Conservation (phyloP, 2,797 vertebrate genomes). For the Melanogrammus aeglefinus region DNA sequence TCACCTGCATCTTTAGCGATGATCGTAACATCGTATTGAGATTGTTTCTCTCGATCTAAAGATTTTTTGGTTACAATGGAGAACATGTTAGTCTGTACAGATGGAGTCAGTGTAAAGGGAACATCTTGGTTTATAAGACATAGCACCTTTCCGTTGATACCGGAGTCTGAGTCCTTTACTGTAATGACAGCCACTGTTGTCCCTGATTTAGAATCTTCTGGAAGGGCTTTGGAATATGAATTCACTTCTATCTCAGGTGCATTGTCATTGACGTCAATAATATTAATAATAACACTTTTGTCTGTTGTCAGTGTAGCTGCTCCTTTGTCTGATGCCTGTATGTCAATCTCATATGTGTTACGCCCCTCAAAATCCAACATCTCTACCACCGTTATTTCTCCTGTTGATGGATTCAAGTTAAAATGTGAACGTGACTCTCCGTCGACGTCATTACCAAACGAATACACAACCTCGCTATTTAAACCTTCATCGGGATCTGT, state of each 20-base stretch:
- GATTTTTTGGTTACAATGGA: slow-evolving; percentile 38
- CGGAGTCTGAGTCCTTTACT: slow-evolving; percentile 58
- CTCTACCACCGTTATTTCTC: background rate
- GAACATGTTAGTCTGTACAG: slow-evolving; percentile 50
- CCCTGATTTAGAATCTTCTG: slow-evolving; percentile 62
- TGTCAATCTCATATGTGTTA: slow-evolving; percentile 6
- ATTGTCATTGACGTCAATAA: slow-evolving; percentile 65
- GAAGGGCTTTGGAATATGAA: slow-evolving; percentile 62
- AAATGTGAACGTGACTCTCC: background rate
- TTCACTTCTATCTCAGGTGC: slow-evolving; percentile 70
- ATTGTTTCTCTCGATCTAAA: slow-evolving; percentile 55
- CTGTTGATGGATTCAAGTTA: background rate
- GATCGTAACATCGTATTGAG: slow-evolving; percentile 42
- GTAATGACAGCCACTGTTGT: slow-evolving; percentile 61
- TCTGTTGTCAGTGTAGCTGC: slow-evolving; percentile 13
- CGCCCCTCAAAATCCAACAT: background rate
- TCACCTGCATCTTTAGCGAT: slow-evolving; percentile 55
- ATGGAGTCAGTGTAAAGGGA: slow-evolving; percentile 51
- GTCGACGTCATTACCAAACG: background rate
- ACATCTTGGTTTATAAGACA: slow-evolving; percentile 35
- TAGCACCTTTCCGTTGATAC: slow-evolving; percentile 55
- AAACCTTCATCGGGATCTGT: background rate
- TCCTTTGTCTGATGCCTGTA: slow-evolving; percentile 48
- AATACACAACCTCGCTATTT: background rate
- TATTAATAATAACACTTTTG: slow-evolving; percentile 45